These are phyloP conservation scores for Tinea semifulvella DNA, from an alignment of 2,888 invertebrate genomes.

Conservation along the genomic window DNA sequence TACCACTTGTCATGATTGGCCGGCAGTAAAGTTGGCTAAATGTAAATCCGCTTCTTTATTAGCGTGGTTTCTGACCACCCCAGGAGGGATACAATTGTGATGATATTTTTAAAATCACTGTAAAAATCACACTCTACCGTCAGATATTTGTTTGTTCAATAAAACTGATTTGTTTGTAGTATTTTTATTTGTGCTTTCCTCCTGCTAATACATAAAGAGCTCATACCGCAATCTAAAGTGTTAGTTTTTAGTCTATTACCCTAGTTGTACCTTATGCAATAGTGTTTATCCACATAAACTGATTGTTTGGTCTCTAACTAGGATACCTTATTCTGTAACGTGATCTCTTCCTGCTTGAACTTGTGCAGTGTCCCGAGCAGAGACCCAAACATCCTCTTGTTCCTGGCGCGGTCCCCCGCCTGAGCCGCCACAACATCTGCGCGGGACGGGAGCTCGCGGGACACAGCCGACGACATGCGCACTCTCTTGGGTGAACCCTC, in stretches of 20 bases:
- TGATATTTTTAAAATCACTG: too few relatives aligned
- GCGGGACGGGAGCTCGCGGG: slow-evolving; percentile 83
- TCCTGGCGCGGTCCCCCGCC: slow-evolving; percentile 85
- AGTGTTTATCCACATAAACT: neutral
- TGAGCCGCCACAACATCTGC: slow-evolving; percentile 72
- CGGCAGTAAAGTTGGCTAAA: too few relatives aligned
- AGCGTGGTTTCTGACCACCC: too few relatives aligned
- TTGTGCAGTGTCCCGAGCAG: slow-evolving; percentile 94
- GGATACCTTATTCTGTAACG: slow-evolving; percentile 77
- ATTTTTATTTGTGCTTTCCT: too few relatives aligned
- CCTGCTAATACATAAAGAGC: neutral
- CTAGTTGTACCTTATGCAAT: neutral
- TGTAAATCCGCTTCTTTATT: too few relatives aligned
- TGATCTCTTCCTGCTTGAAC: slow-evolving; percentile 94
- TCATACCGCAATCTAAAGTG: too few relatives aligned
- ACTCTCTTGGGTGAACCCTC: slow-evolving; percentile 36
- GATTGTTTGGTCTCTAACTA: neutral
- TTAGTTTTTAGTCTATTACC: too few relatives aligned
- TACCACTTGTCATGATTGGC: too few relatives aligned
- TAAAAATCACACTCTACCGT: too few relatives aligned
- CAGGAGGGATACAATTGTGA: too few relatives aligned
- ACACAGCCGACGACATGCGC: slow-evolving; percentile 75
- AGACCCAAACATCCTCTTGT: slow-evolving; percentile 95
- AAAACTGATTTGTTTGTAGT: too few relatives aligned
- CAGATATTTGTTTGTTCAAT: too few relatives aligned